phyloP scores from a whole-genome alignment of 2,113 vertebrate species.

The Camelus dromedarius region DNA sequence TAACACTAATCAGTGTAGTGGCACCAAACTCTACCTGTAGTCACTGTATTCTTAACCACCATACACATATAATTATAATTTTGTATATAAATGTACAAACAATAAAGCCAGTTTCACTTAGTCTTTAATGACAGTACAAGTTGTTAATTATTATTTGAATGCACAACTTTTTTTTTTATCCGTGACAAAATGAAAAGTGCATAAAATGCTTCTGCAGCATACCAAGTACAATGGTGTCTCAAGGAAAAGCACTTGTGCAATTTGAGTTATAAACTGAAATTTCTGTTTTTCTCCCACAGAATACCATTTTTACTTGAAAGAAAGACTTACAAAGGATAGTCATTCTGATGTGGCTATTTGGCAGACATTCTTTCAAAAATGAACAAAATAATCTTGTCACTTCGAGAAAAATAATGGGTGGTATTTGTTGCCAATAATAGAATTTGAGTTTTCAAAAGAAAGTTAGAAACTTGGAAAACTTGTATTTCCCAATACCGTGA shows the following conservation, averaged over 20 bases:
- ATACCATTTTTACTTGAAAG: not conserved
- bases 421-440: not conserved
- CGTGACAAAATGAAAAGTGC: not conserved
- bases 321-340: not conserved
- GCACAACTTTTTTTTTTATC: not conserved
- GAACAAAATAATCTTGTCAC: not conserved
- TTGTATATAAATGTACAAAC: not conserved
- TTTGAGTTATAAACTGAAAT: not conserved
- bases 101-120: not conserved
- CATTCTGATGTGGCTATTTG: not conserved
- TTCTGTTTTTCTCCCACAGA: not conserved
- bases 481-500: not conserved
- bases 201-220: not conserved
- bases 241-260: not conserved
- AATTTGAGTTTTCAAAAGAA: slow-evolving; percentile 46
- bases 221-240: not conserved
- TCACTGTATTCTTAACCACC: not conserved
- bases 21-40: not conserved
- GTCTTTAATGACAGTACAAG: not conserved
- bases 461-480: not conserved
- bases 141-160: slow-evolving; percentile 9
- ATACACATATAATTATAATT: not conserved
- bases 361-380: not conserved
- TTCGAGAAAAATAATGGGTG: not conserved
- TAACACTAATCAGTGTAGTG: not conserved